These are phyloP conservation scores for Piprites chloris DNA, from an alignment of 2,113 vertebrate species.

Conservation along the genomic window DNA sequence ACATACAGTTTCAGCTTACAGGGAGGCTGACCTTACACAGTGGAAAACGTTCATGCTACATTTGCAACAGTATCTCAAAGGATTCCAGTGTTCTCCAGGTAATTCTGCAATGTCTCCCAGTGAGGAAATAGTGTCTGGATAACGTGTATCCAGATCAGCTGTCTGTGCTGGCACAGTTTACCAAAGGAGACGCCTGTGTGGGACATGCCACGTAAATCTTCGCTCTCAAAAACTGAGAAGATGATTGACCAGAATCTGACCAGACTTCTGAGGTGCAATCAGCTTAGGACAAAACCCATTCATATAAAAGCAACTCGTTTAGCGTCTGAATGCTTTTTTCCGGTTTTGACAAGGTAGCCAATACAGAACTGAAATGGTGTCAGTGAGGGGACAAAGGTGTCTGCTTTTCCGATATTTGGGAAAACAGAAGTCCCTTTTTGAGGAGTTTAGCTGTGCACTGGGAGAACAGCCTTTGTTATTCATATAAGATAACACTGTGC, in stretches of 20 bases:
- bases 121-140: neutral
- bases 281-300: neutral
- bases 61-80: neutral
- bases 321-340: neutral
- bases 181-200: neutral
- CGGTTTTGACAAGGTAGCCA: neutral
- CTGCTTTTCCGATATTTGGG: neutral
- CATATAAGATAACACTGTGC: neutral
- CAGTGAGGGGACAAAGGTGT: neutral
- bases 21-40: neutral
- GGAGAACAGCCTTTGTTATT: neutral
- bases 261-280: neutral
- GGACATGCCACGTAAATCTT: neutral
- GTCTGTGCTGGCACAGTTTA: neutral
- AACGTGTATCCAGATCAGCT: neutral
- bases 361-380: neutral
- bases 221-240: neutral
- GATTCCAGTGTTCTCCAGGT: neutral
- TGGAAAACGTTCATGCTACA: neutral
- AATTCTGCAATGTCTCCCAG: neutral
- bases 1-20: neutral
- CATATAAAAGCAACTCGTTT: neutral
- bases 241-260: neutral
- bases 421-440: neutral
- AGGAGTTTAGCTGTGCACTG: neutral